These are phyloP conservation scores for Megalonaias nervosa DNA, from an alignment of 1,140 invertebrate species.

Conservation along the genomic window DNA sequence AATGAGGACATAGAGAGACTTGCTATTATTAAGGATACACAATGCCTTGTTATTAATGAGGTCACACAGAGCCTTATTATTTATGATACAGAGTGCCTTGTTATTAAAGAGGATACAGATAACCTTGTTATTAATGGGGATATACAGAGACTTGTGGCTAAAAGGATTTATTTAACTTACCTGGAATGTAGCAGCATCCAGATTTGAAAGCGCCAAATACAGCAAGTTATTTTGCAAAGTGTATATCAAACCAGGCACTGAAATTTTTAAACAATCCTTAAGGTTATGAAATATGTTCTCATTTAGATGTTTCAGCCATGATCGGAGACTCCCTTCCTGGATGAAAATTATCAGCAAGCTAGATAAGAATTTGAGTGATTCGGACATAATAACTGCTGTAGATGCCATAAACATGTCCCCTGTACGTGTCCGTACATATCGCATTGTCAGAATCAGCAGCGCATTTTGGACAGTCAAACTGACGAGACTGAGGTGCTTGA, in stretches of 20 bases:
- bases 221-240: constrained; percentile 98
- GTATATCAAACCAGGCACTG: constrained; percentile 95
- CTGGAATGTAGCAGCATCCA: constrained; percentile 99
- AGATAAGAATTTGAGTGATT: constrained; percentile 91
- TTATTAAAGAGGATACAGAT: too few species aligned
- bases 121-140: too few species aligned
- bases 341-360: constrained; percentile 83
- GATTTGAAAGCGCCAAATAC: constrained; percentile 96
- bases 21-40: too few species aligned
- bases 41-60: too few species aligned
- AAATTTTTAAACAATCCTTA: constrained; percentile 84
- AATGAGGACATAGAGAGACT: too few species aligned
- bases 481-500: constrained; percentile 82
- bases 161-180: constrained; percentile 72
- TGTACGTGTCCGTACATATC: constrained; percentile 88
- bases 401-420: constrained; percentile 94
- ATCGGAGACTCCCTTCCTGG: constrained; percentile 74
- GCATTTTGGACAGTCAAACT: constrained; percentile 97
- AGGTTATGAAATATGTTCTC: constrained; percentile 86
- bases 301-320: constrained; percentile 63
- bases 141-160: too few species aligned
- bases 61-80: too few species aligned
- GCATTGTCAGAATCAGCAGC: constrained; percentile 92
- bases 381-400: constrained; percentile 97
- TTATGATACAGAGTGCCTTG: too few species aligned